Conservation (phyloP, 2,888 invertebrate species). For the Psococerastis gibbosa region DNA sequence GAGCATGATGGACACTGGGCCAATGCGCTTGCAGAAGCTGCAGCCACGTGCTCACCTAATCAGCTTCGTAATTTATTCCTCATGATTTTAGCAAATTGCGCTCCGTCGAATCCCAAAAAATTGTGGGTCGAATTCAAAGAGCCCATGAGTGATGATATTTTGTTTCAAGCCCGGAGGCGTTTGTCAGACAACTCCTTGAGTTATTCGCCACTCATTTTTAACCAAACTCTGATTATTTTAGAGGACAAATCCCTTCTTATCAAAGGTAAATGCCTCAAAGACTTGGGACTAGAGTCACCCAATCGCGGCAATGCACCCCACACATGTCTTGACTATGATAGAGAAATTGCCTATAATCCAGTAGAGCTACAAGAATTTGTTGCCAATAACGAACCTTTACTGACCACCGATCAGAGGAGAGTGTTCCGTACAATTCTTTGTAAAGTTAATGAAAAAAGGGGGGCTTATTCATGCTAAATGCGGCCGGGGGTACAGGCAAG, state of each 20-base stretch:
- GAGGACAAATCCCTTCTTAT: conserved; percentile 14
- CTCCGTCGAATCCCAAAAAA: background rate
- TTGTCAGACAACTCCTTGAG: background rate
- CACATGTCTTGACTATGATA: conserved; percentile 17
- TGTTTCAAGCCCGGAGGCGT: background rate
- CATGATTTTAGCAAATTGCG: background rate
- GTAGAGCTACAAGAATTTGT: conserved; percentile 15
- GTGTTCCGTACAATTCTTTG: conserved; percentile 12
- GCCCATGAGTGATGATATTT: background rate
- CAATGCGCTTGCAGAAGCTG: background rate
- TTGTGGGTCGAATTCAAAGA: background rate
- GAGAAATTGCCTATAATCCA: conserved; percentile 18
- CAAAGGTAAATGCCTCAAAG: conserved; percentile 16
- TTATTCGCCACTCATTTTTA: background rate
- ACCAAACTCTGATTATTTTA: background rate
- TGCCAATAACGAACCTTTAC: conserved; percentile 6
- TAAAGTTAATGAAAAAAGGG: conserved; percentile 12
- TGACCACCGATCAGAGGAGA: conserved; percentile 10
- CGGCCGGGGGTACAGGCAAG: conserved; percentile 24
- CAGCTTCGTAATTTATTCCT: background rate
- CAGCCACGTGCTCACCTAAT: background rate
- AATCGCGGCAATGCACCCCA: conserved; percentile 11
- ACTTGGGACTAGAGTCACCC: conserved; percentile 17
- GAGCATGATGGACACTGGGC: conserved; percentile 6
- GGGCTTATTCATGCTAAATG: conserved; percentile 21